Evolutionary conservation across 2,888 invertebrate species (phyloP).

Genomic region (Melinopterus prodromus): DNA sequence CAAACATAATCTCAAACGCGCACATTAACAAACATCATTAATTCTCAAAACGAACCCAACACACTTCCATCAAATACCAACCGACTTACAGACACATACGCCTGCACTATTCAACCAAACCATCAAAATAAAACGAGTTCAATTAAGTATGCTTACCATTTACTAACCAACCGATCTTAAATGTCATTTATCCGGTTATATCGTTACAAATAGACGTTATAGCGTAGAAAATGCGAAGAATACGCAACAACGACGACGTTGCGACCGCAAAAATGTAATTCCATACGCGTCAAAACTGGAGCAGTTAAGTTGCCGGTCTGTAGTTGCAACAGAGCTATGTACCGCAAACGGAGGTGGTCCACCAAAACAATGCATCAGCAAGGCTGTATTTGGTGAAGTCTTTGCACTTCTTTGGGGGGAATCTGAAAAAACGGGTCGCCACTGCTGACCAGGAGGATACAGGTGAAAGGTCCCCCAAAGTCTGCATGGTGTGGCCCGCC

Average conservation of each 20-base stretch:
- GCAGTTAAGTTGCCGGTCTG: background rate
- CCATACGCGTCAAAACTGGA: background rate
- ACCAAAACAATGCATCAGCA: background rate
- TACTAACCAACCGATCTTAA: too few species aligned
- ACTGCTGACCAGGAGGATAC: background rate
- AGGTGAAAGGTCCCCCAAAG: constrained; percentile 20
- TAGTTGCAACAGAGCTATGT: background rate
- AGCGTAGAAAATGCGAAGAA: background rate
- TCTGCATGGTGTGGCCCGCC: background rate
- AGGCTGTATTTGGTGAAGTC: background rate
- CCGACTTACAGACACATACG: background rate
- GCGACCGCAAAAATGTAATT: background rate
- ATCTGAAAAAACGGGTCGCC: background rate
- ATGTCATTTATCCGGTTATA: too few species aligned
- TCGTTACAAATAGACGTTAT: too few species aligned
- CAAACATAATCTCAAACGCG: background rate
- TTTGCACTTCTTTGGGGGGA: background rate
- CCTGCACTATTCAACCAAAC: background rate
- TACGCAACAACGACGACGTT: background rate
- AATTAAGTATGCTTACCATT: too few species aligned
- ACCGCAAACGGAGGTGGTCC: background rate
- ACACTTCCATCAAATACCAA: background rate
- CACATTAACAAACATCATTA: background rate
- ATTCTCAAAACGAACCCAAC: background rate
- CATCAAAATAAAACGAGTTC: background rate